A percentile compares a stretch with the other conserved stretches of the same genome.
Conservation (phyloP, 1,140 invertebrate genomes). For the Olivierus martensii region DNA sequence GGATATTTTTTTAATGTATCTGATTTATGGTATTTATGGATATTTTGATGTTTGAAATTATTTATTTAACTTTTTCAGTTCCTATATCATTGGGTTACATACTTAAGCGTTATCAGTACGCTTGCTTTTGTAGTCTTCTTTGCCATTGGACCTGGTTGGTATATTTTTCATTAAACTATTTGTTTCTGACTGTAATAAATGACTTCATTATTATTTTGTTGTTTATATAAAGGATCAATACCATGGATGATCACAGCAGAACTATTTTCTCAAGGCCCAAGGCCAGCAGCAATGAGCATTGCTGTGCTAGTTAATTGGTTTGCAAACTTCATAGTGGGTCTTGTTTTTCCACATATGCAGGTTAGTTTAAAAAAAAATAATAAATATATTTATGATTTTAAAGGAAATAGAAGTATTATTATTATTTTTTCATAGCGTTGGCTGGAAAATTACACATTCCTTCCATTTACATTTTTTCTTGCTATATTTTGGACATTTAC, state of each 20-base stretch:
- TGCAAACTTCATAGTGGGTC: conserved; percentile 93
- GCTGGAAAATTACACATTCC: conserved; percentile 89
- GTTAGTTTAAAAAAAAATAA: too few relatives aligned
- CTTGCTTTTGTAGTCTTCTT: conserved; percentile 94
- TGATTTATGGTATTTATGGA: conserved; percentile 8
- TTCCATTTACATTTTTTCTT: conserved; percentile 90
- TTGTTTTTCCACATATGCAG: conserved; percentile 86
- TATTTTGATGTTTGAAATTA: conserved; percentile 34
- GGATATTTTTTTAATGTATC: neutral
- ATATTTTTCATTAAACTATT: conserved; percentile 3
- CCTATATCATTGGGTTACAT: conserved; percentile 96
- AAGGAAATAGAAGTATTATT: too few relatives aligned
- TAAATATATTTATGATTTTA: too few relatives aligned
- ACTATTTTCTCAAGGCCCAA: conserved; percentile 89
- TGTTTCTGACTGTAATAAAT: neutral
- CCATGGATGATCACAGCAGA: conserved; percentile 99
- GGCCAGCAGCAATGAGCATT: conserved; percentile 94
- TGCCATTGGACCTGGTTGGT: conserved; percentile 66
- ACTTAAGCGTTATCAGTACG: conserved; percentile 84
- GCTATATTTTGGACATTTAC: conserved; percentile 95
- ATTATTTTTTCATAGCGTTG: conserved; percentile 50
- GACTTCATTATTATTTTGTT: neutral
- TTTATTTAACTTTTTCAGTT: conserved; percentile 75
- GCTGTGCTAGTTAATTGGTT: conserved; percentile 97
- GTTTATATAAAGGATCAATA: conserved; percentile 63